Base-by-base conservation (phyloP, 2,113 vertebrate genomes). In the Mungos mungo region DNA sequence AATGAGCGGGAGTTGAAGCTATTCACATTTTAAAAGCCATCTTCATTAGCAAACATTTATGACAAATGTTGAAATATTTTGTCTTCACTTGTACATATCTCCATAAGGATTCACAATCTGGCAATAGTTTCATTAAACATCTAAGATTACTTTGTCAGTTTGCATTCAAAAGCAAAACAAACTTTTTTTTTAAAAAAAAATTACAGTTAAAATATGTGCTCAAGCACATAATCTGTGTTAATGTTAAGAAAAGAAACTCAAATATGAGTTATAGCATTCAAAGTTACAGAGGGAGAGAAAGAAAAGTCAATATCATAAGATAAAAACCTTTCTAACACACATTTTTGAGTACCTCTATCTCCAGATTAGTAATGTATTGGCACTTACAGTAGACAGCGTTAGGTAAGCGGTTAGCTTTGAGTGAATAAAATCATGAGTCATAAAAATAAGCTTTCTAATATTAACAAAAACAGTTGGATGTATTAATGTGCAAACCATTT, bases 41-140 rank as follows among this genome's bases (percentile, higher is more conserved):
- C 71, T 91, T 97, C 60, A 94, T 94, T 96, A 96, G 71, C 86
- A 96, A 98, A 96, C 83, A 95, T 95, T 97, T 85, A 47, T 93
- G 86, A 96, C 66, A 95, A 96, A 69, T 50, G 41, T 47, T 90
- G 85, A 95, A 95, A 95, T 96, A 95, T 88, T 95, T 94, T 96
- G n/a, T 63, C 86, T 95, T 94, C 69, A 88, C 54, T 97, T 87
- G 31, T 54, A 33, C 27, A 31, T 14, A 9, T 88, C 72, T 95
- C 77, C 92, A 86, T 82, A 96, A 94, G 93, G 72, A 93, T 50
- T 95, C 82, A 45, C 41, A 97, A 76, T 50, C 85, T 97, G 85
- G 76, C 35, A 88, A 84, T 72, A 88, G 31, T 90, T 94, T 81
- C 93, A 95, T 77, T 95, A 74, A 80, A 83, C 77, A 93, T 72